Evolutionary conservation across 2,888 invertebrate species (phyloP).

Genomic region (Heliothis peltigera): DNA sequence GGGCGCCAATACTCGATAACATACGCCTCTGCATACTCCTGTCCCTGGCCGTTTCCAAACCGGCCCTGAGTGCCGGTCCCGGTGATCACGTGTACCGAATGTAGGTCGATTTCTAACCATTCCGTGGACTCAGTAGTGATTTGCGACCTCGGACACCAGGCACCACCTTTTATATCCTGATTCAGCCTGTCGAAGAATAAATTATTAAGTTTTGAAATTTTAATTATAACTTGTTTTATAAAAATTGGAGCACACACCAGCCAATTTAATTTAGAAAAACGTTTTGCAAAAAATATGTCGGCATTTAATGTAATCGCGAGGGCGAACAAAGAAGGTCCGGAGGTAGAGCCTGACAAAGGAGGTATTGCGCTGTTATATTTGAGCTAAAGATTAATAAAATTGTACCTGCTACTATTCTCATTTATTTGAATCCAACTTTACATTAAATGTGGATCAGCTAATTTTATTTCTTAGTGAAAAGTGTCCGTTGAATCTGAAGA

Average conservation of each 20-base stretch:
- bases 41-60: conserved; percentile 97
- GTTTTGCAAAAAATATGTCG: conserved; percentile 11
- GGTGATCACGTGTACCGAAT: conserved; percentile 94
- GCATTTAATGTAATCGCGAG: conserved; percentile 11
- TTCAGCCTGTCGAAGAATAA: conserved; percentile 91
- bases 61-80: conserved; percentile 96
- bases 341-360: conserved; percentile 21
- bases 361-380: conserved; percentile 10
- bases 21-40: conserved; percentile 96
- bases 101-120: conserved; percentile 95
- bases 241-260: neutral
- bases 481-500: neutral
- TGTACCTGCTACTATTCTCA: conserved; percentile 2
- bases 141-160: conserved; percentile 97
- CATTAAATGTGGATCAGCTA: too few species aligned
- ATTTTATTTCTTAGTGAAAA: neutral
- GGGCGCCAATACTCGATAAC: conserved; percentile 96
- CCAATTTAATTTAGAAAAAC: conserved; percentile 25
- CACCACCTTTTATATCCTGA: conserved; percentile 95
- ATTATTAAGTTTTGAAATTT: neutral
- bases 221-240: conserved; percentile 5
- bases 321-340: conserved; percentile 21
- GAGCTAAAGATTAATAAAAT: conserved; percentile 10
- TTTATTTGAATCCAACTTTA: conserved; percentile 9
- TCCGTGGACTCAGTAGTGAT: conserved; percentile 94